phyloP scores from a whole-genome alignment of 2,113 vertebrate species.

The Polypterus senegalus region DNA sequence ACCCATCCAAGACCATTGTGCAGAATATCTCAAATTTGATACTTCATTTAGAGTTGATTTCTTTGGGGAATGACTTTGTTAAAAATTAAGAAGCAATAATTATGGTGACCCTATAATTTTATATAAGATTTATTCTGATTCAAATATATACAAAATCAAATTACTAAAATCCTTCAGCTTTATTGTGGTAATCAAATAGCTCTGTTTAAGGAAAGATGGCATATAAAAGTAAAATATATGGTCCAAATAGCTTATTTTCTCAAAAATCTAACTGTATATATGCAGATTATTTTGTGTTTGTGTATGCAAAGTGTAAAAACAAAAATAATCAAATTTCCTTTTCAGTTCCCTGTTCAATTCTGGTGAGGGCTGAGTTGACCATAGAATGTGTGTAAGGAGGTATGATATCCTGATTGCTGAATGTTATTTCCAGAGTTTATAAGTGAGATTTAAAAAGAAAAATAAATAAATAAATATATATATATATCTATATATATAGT shows the following conservation, averaged over 20 bases:
- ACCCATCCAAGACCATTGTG: too few species aligned
- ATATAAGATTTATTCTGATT: conserved; percentile 1
- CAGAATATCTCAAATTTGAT: too few species aligned
- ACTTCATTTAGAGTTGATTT: too few species aligned
- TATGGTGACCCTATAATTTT: conserved; percentile 6
- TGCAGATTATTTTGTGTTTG: conserved; percentile 15
- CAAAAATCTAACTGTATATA: conserved; percentile 12
- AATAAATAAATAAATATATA: too few species aligned
- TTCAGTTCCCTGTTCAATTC: conserved; percentile 43
- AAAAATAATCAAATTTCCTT: conserved; percentile 9
- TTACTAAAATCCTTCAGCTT: conserved; percentile 2
- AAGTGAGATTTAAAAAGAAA: too few species aligned
- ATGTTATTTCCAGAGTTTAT: conserved; percentile 44
- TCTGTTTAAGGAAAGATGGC: conserved; percentile 14
- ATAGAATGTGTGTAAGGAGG: conserved; percentile 45
- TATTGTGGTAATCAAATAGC: conserved; percentile 11
- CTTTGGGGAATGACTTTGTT: too few species aligned
- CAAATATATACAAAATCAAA: conserved; percentile 7
- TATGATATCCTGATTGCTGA: conserved; percentile 62
- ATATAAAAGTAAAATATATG: conserved; percentile 16
- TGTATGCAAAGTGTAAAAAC: conserved; percentile 1
- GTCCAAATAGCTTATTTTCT: conserved; percentile 14
- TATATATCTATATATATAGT: too few species aligned
- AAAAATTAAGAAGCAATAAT: conserved; percentile 19
- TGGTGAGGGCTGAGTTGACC: conserved; percentile 34